Evolutionary conservation across 1,140 invertebrate species (phyloP), one percentile per base, ranked within the genome.

Genomic region (Hycleus phaleratus): DNA sequence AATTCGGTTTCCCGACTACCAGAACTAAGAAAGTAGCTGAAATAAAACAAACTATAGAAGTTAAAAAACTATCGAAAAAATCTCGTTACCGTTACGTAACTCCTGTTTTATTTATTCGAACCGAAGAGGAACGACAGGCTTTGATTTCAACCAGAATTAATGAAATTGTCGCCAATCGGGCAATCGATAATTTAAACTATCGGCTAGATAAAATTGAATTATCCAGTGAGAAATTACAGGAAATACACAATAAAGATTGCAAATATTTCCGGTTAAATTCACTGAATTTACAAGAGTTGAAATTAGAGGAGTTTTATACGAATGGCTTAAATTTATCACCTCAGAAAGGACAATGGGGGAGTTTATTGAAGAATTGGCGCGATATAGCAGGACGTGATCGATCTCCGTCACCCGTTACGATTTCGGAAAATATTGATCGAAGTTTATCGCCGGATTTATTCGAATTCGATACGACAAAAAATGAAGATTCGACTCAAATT

Each of bases 381-480:
- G 42, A 52, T 43, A 73, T 69, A 12, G 53, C 65, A 38, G 68
- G 67, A n/a, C 61, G 70, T 63, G 67, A 70, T 11, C 60, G 45
- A 46, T 68, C 62, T 47, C 67, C 49, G 10, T 11, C 11, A n/a
- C 49, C 12, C 25, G 26, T 24, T 18, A 18, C 18, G 18, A 18
- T 12, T 12, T 12, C 12, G 0, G 5, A 8, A 11, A 25, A 42
- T 39, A 11, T 38, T 25, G 24, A 51, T 10, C 47, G 49, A 52
- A 71, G 74, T 68, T 46, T 60, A 47, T 80, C 79, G 10, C 79
- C 79, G 40, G 79, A 81, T 69, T 66, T 81, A 49, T 81, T 81
- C 73, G 61, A 47, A n/a, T 71, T 68, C 9, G 67, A 67, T 42
- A 1, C 38, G 8, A 3, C 40, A 3, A 9, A 8, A 42, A 42